Evolutionary conservation across 2,797 vertebrate genomes (phyloP).

Genomic region (Petrocephalus schoutedeni): DNA sequence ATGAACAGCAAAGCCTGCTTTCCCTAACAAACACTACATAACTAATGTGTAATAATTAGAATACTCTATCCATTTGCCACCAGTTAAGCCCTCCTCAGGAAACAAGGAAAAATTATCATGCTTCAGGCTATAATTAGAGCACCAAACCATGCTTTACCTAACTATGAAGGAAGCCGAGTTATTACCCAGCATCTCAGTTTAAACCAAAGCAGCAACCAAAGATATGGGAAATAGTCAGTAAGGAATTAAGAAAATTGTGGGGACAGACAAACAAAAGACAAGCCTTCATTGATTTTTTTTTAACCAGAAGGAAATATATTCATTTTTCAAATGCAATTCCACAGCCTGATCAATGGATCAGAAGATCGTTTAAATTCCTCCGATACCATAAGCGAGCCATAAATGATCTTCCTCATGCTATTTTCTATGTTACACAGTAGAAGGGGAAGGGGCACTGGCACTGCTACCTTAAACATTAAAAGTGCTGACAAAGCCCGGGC

Average conservation of each 20-base stretch:
- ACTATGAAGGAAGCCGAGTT: not conserved
- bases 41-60: slow-evolving; percentile 4
- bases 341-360: not conserved
- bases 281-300: not conserved
- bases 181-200: not conserved
- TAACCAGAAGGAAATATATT: not conserved
- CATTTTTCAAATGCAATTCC: not conserved
- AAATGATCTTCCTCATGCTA: not conserved
- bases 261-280: not conserved
- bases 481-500: too few species aligned
- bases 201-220: not conserved
- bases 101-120: not conserved
- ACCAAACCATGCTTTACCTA: not conserved
- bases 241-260: not conserved
- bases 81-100: slow-evolving; percentile 1
- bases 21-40: not conserved
- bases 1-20: not conserved
- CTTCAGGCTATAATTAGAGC: not conserved
- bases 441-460: too few species aligned
- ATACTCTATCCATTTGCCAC: not conserved
- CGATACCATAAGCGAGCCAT: not conserved
- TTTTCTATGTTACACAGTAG: not conserved
- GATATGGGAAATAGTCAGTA: not conserved
- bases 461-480: too few species aligned
- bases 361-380: not conserved